Evolutionary conservation across 2,888 invertebrate species (phyloP), one percentile per base, ranked within the genome.

Genomic region (Synergus itoensis): DNA sequence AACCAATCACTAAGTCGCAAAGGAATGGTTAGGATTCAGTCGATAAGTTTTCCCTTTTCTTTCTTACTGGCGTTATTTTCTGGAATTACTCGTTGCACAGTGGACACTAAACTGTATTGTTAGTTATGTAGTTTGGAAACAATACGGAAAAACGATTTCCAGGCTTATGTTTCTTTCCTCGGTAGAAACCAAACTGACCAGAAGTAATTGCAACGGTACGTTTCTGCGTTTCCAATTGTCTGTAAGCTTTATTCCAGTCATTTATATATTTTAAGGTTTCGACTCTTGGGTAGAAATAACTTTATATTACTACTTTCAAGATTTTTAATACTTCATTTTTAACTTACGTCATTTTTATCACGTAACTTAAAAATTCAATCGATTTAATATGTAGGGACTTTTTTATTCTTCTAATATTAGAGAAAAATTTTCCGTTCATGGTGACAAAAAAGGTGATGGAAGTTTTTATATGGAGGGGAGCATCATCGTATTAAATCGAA

Each of bases 401-500:
- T 28, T 28, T 28, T 28, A 28, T 28, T 28, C 3, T 28, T 28
- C 28, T 28, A 28, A 28, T 28, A 28, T 28, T 28, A 28, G 28
- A 28, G 2, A 2, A 3, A 28, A 28, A 28, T 28, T 28, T 28
- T 28, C 0, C 28, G 3, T 28, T 28, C 5, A 36, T 36, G 36
- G 7, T 36, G 36, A 43, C 11, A 11, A 45, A 12, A 45, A 45
- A 14, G 4, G 14, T 45, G 45, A 45, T 12, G 1, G 14, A 14
- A 45, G 45, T 11, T 48, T 48, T 48, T 1, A 16, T 16, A 1
- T 48, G 5, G 28, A 11, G 7, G 28, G 28, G 28, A 5, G 5
- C 43, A 9, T 53, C 82, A 82, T 80, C 85, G 84, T 82, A 84
- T 87, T 86, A 84, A 85, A 86, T 87, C 82, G 85, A 83, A 84